Base-by-base conservation (phyloP, 2,888 invertebrate genomes). In the Mamestra brassicae region DNA sequence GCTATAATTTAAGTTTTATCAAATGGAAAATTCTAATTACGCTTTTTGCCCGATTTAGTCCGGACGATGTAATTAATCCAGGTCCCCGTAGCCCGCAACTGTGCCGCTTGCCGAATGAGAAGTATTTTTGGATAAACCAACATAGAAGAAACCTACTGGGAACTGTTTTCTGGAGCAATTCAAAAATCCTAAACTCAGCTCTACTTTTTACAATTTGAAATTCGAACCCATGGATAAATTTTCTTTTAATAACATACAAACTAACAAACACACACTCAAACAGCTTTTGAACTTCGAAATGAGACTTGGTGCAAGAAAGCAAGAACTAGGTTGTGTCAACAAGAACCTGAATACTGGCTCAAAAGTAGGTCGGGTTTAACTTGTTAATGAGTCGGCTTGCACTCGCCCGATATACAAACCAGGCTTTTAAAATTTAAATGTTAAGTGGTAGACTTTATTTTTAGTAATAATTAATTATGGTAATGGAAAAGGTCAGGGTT, bases 321-420 rank as follows among this genome's bases (percentile, higher is more conserved):
- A 67, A 61, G 74, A 89, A 88, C 89, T 90, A 71, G 92, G 92
- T 89, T 93, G 85, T 85, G 90, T 91, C 91, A 92, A 93, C 91
- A 89, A 65, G 70, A 71, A 73, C 65, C 83, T 90, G 87, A 89
- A 91, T 87, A 83, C 42, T 45, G 57, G 10, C 47, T 52, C 11
- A 36, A 82, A 92, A 92, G 82, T 90, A 84, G 92, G 92, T 89
- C 92, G 86, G 84, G 76, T 67, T 84, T 76, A 71, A 85, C 80
- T 85, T 84, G 78, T 81, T 88, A 86, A 88, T 89, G 88, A 88
- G 78, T 62, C 47, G 66, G 66, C 70, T 42, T 78, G 74, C 84
- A 78, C 62, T 60, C 50, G 45, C 42, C 65, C 62, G 64, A 75
- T 82, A 76, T 50, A 76, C 54, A 78, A 65, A 54, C 64, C 36